A percentile compares a stretch with the other conserved stretches of the same genome.
Evolutionary conservation across 2,888 invertebrate species (phyloP).

Genomic region (Nudaria mundana): DNA sequence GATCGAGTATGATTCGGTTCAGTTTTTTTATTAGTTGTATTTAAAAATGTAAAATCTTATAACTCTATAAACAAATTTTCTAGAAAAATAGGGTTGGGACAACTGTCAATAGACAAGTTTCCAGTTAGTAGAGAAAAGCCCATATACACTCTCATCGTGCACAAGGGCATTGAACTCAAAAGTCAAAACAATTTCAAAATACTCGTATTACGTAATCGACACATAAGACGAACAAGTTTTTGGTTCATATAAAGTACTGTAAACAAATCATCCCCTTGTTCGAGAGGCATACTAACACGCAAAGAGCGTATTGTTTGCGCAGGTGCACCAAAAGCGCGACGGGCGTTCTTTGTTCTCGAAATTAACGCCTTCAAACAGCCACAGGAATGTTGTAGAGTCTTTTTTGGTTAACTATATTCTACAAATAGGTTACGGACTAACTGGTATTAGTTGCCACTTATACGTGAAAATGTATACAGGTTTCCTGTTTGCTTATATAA

Average conservation of each 20-base stretch:
- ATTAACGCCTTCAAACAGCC: conserved; percentile 62
- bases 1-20: no score
- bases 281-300: conserved; percentile 53
- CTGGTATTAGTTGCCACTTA: no score
- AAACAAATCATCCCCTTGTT: neutral
- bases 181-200: no score
- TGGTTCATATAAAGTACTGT: neutral
- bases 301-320: conserved; percentile 68
- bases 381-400: conserved; percentile 29
- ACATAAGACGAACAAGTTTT: neutral
- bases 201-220: neutral
- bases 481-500: neutral
- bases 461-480: neutral
- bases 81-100: no score
- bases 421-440: neutral
- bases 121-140: no score
- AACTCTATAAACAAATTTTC: no score
- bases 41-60: no score
- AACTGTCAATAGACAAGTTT: no score
- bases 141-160: no score
- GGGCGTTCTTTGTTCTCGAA: conserved; percentile 66
- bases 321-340: conserved; percentile 55
- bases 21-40: no score
- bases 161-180: no score
- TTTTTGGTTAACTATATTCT: conserved; percentile 7